phyloP scores from a whole-genome alignment of 2,113 vertebrate species.

The Balaenoptera acutorostrata region DNA sequence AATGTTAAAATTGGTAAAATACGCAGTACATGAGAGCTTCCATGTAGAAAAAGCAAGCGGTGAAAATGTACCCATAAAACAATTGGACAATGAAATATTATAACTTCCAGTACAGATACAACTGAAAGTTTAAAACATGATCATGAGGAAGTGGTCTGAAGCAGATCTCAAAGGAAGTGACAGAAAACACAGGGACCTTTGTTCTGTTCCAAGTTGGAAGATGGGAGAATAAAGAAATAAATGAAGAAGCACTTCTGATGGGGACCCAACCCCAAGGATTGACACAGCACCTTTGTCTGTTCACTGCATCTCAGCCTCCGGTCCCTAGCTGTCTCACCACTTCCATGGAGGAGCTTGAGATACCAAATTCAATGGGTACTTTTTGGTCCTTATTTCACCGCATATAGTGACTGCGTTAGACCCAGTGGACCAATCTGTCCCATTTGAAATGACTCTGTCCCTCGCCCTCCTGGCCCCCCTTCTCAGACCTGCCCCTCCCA shows the following conservation, averaged over 20 bases:
- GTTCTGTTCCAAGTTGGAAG: background rate
- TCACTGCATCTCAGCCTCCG: background rate
- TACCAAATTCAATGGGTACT: background rate
- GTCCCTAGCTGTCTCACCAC: background rate
- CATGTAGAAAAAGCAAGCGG: background rate
- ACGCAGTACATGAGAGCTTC: accelerated
- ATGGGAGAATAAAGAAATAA: accelerated
- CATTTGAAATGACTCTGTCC: background rate
- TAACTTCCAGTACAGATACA: accelerated
- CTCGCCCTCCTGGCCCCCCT: accelerated
- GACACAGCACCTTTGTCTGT: accelerated
- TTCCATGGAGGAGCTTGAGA: no score
- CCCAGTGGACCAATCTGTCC: accelerated
- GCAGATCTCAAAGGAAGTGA: background rate
- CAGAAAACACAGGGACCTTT: accelerated
- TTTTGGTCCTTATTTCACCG: background rate
- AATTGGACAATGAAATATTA: background rate
- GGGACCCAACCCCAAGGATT: accelerated
- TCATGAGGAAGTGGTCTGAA: accelerated
- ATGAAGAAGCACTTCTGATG: accelerated
- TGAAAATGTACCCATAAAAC: no score
- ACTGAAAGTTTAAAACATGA: accelerated
- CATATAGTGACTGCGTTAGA: accelerated
- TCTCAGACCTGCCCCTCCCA: no score
- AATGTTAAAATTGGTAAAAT: background rate